Percentiles rank a stretch among this genome's conserved stretches.
Conservation (phyloP, 37 sponge, comb jelly and placozoan genomes). For the Corticium candelabrum region DNA sequence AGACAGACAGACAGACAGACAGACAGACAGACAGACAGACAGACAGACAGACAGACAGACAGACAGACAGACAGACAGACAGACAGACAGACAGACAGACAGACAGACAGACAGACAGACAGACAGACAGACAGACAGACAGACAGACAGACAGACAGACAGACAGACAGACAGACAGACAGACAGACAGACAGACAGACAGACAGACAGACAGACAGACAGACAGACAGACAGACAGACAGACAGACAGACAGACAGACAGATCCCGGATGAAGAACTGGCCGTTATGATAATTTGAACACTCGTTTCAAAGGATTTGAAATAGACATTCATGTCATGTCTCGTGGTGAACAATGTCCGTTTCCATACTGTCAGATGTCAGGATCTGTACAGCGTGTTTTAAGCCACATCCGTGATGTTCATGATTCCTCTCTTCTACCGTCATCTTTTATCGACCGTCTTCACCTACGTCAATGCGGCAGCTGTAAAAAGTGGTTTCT, state of each 20-base stretch:
- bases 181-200: slow-evolving; percentile 5
- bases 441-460: too few relatives aligned
- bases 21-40: slow-evolving; percentile 1
- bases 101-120: not conserved
- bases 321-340: too few relatives aligned
- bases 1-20: not conserved
- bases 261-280: too few relatives aligned
- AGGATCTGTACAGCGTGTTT: too few relatives aligned
- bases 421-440: too few relatives aligned
- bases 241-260: slow-evolving; percentile 5
- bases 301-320: too few relatives aligned
- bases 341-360: too few relatives aligned
- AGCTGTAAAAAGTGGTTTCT: too few relatives aligned
- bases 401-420: too few relatives aligned
- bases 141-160: not conserved
- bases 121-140: slow-evolving; percentile 1
- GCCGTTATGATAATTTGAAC: too few relatives aligned
- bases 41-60: not conserved
- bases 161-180: slow-evolving; percentile 5
- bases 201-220: slow-evolving; percentile 5
- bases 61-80: not conserved
- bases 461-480: too few relatives aligned
- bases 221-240: slow-evolving; percentile 5
- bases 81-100: slow-evolving; percentile 1
- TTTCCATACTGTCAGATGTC: too few relatives aligned